Conservation (phyloP, 1,140 invertebrate species). For the Conus ventricosus region DNA sequence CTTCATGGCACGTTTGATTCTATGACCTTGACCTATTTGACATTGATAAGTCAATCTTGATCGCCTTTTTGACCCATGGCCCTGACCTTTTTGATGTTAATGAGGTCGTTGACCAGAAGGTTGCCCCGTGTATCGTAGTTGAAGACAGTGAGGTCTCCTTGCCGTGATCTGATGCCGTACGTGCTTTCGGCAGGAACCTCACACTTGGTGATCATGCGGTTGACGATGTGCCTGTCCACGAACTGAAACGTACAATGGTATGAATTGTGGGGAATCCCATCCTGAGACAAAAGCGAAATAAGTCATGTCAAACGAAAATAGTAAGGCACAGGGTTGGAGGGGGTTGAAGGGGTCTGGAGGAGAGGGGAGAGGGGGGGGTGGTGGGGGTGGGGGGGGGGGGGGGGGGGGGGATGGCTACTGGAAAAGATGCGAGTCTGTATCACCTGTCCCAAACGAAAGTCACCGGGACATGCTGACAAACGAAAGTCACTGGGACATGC, state of each 20-base stretch:
- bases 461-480: no score
- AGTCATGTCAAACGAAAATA: no score
- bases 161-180: conserved; percentile 47
- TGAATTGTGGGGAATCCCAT: neutral
- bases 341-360: no score
- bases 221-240: conserved; percentile 47
- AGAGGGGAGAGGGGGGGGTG: no score
- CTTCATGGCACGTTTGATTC: neutral
- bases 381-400: no score
- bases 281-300: neutral
- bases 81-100: conserved; percentile 36
- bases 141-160: conserved; percentile 50
- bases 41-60: neutral
- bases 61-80: neutral
- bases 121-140: conserved; percentile 25
- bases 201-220: conserved; percentile 51
- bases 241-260: conserved; percentile 37
- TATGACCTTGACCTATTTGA: neutral
- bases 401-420: no score
- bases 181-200: conserved; percentile 32
- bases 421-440: no score
- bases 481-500: no score
- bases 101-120: conserved; percentile 42
- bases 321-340: no score
- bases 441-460: no score